A percentile compares a stretch with the other conserved stretches of the same genome.
phyloP scores from a whole-genome alignment of 2,113 vertebrate species.

The Catharus fuscescens region DNA sequence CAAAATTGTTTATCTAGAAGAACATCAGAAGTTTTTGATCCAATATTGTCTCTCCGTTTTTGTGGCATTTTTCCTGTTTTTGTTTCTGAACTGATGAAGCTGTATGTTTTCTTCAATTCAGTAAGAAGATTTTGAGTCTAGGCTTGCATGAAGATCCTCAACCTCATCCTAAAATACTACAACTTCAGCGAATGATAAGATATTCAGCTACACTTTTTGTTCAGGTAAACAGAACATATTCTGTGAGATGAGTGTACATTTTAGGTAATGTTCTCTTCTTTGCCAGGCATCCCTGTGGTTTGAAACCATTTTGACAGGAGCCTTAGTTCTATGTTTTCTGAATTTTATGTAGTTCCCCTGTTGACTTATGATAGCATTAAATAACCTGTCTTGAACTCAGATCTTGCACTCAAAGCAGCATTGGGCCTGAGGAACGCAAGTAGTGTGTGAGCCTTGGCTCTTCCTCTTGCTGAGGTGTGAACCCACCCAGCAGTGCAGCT shows the following conservation, averaged over 20 bases:
- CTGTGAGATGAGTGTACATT: not conserved
- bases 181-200: conserved; percentile 95
- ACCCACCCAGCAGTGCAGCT: not conserved
- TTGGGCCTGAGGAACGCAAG: not conserved
- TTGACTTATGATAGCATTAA: not conserved
- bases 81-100: not conserved
- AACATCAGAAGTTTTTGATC: not conserved
- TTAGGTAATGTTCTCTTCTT: not conserved
- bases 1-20: not conserved
- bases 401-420: not conserved
- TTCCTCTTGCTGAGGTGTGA: not conserved
- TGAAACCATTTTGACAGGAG: not conserved
- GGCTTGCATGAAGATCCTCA: conserved; percentile 87
- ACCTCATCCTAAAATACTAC: conserved; percentile 85
- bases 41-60: not conserved
- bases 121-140: conserved; percentile 95
- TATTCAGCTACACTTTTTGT: conserved; percentile 94
- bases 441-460: not conserved
- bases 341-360: not conserved
- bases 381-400: not conserved
- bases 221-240: conserved; percentile 78
- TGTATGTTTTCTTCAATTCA: conserved; percentile 63
- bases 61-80: not conserved
- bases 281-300: not conserved
- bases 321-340: not conserved